Percentiles rank a stretch among this genome's conserved stretches.
phyloP scores from a whole-genome alignment of 35 echinoderm and acorn worm genomes.

The Antedon bifida region DNA sequence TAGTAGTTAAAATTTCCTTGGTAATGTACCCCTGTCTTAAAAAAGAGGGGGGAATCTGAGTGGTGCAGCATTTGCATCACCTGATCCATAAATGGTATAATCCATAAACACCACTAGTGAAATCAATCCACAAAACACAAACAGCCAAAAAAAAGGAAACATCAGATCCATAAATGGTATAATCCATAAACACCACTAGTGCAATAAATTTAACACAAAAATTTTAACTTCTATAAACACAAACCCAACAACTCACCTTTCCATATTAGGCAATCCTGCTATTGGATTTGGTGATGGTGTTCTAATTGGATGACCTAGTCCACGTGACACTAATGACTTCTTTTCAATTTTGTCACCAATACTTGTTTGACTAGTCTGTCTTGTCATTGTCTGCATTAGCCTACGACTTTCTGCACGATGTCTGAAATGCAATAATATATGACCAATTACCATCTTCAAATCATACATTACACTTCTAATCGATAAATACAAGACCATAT shows the following conservation, averaged over 20 bases:
- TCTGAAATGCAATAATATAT: constrained; percentile 28
- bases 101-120: too few species aligned
- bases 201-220: too few species aligned
- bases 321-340: background rate
- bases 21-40: too few species aligned
- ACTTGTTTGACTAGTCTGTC: constrained; percentile 37
- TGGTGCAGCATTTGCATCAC: too few species aligned
- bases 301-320: background rate
- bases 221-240: too few species aligned
- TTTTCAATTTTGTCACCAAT: background rate
- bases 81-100: too few species aligned
- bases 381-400: constrained; percentile 44
- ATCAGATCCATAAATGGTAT: too few species aligned
- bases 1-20: too few species aligned
- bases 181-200: too few species aligned
- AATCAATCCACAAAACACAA: too few species aligned
- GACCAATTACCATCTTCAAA: background rate
- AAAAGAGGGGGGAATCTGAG: too few species aligned
- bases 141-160: too few species aligned
- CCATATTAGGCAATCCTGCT: background rate
- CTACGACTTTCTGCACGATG: constrained; percentile 58
- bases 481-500: background rate
- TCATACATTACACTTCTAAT: background rate
- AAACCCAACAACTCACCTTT: background rate
- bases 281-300: background rate